Evolutionary conservation across 2,888 invertebrate species (phyloP).

Genomic region (Lasioglossum malachurum): DNA sequence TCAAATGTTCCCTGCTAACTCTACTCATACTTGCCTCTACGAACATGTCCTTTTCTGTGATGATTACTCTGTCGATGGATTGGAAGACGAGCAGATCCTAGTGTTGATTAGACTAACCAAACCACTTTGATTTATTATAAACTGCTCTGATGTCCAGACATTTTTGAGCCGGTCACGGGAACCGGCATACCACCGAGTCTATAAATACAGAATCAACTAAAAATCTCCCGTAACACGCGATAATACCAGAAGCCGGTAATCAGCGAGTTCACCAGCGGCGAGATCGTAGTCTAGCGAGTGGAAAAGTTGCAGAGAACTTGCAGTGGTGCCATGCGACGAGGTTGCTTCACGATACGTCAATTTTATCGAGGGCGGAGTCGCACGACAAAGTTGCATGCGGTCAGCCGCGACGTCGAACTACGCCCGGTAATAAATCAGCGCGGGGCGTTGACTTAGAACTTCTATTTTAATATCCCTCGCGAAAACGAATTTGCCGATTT

Average conservation of each 20-base stretch:
- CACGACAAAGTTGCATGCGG: not conserved
- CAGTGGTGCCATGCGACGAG: not conserved
- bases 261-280: not conserved
- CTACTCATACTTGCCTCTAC: not conserved
- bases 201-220: not conserved
- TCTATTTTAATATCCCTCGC: not conserved
- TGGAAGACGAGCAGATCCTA: not conserved
- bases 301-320: not conserved
- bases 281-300: not conserved
- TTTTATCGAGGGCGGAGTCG: slow-evolving; percentile 10
- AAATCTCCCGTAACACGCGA: not conserved
- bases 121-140: not conserved
- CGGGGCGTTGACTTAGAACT: not conserved
- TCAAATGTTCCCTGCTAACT: not conserved
- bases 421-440: not conserved
- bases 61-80: not conserved
- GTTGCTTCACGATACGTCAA: slow-evolving; percentile 1
- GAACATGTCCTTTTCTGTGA: not conserved
- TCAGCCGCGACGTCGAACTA: not conserved
- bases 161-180: not conserved
- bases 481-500: not conserved
- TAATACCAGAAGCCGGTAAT: not conserved
- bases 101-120: not conserved
- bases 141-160: not conserved
- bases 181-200: not conserved